Evolutionary conservation across 2,113 vertebrate genomes (phyloP).

Genomic region (Columba janthina): DNA sequence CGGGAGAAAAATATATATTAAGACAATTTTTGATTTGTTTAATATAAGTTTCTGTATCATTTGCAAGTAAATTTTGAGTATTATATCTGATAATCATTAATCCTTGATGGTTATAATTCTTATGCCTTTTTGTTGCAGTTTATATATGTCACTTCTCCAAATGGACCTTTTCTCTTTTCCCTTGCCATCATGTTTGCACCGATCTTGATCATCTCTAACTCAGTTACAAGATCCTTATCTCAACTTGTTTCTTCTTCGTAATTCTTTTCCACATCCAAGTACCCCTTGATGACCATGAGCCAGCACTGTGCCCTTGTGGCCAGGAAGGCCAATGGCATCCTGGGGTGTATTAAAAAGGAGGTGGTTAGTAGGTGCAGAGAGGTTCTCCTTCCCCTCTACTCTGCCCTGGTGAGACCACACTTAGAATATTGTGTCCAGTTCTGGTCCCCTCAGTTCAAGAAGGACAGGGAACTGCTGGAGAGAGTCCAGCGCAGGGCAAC

Average conservation of each 20-base stretch:
- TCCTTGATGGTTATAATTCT: neutral
- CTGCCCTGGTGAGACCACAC: no score
- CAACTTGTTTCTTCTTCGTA: neutral
- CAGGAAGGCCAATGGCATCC: no score
- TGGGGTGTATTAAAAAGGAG: no score
- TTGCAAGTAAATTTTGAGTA: neutral
- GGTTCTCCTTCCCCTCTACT: no score
- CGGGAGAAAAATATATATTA: accelerated
- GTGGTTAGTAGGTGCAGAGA: no score
- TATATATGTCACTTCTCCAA: neutral
- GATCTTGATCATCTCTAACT: neutral
- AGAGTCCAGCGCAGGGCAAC: no score
- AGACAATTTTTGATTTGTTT: neutral
- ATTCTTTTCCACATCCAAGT: neutral
- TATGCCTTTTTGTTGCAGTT: neutral
- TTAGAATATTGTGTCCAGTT: no score
- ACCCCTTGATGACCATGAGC: neutral
- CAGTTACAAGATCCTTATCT: neutral
- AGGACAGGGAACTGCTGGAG: no score
- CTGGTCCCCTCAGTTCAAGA: no score
- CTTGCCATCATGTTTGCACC: neutral
- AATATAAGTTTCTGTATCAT: neutral
- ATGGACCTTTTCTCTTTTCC: neutral
- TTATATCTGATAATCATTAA: neutral
- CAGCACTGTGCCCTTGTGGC: no score